Percentiles rank a stretch among this genome's conserved stretches.
These are phyloP conservation scores for Clavelina lepadiformis DNA, from an alignment of 23 tunicate species.

Conservation along the genomic window DNA sequence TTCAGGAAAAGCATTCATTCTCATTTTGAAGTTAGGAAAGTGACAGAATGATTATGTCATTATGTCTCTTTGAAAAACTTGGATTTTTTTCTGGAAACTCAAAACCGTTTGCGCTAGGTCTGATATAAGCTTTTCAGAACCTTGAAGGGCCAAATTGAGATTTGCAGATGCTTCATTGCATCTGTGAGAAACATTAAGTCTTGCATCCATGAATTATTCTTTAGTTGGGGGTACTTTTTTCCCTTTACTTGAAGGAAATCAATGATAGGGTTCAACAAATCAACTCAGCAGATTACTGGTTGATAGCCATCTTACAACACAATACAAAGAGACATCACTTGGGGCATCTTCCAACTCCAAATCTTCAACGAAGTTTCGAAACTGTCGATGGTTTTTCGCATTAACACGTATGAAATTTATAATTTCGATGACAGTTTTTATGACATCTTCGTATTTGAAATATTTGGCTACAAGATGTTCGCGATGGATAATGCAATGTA, in stretches of 20 bases:
- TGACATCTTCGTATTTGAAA: conserved; percentile 18
- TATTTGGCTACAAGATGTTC: conserved; percentile 37
- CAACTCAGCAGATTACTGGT: conserved; percentile 23
- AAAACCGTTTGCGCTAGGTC: conserved; percentile 28
- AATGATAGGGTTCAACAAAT: conserved; percentile 25
- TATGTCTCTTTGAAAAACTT: conserved; percentile 34
- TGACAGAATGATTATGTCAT: conserved; percentile 27
- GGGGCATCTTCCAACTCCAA: conserved; percentile 35
- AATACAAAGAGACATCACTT: conserved; percentile 24
- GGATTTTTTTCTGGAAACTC: conserved; percentile 31
- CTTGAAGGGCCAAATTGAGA: conserved; percentile 23
- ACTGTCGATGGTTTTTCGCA: conserved; percentile 32
- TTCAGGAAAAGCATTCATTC: conserved; percentile 5
- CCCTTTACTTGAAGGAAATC: conserved; percentile 10
- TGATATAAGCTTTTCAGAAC: conserved; percentile 23
- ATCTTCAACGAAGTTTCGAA: conserved; percentile 29
- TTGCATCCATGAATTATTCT: conserved; percentile 21
- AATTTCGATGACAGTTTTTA: conserved; percentile 32
- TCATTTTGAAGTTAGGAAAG: conserved; percentile 28
- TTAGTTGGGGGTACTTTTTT: conserved; percentile 15
- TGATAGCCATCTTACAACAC: too few species aligned
- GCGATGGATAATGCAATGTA: conserved; percentile 34
- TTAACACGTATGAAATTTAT: conserved; percentile 22
- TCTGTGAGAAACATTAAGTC: conserved; percentile 22
- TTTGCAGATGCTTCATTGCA: conserved; percentile 12